phyloP scores from a whole-genome alignment of 2,888 invertebrate genomes.

The Hypselothyrea guttata region DNA sequence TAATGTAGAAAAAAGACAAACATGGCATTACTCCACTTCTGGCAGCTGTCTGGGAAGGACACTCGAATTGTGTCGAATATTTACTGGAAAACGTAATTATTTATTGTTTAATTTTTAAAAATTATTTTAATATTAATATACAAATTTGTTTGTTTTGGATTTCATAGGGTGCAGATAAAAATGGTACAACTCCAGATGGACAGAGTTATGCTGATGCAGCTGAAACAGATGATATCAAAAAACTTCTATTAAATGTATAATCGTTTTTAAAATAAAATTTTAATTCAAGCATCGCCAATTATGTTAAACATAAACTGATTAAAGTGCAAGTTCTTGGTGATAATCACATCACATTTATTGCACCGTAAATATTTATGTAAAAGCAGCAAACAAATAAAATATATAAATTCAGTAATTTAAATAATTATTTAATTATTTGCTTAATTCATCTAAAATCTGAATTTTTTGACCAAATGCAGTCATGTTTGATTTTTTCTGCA shows the following conservation, averaged over 20 bases:
- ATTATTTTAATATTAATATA: too few relatives aligned
- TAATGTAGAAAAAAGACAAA: slow-evolving; percentile 91
- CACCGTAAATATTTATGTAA: too few relatives aligned
- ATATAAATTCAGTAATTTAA: too few relatives aligned
- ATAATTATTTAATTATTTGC: too few relatives aligned
- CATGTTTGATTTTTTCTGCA: too few relatives aligned
- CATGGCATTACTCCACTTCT: slow-evolving; percentile 96
- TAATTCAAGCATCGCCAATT: slow-evolving; percentile 11
- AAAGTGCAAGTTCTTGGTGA: too few relatives aligned
- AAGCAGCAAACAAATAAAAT: too few relatives aligned
- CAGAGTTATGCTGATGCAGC: slow-evolving; percentile 93
- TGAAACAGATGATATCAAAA: slow-evolving; percentile 95
- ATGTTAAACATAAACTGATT: too few relatives aligned
- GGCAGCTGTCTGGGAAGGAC: slow-evolving; percentile 98
- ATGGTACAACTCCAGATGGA: slow-evolving; percentile 93
- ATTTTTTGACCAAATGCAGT: too few relatives aligned
- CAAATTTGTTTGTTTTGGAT: background rate
- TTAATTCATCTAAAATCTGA: too few relatives aligned
- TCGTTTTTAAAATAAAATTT: slow-evolving; percentile 23
- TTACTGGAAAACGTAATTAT: slow-evolving; percentile 90
- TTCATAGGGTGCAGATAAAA: slow-evolving; percentile 90
- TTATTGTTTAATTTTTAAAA: background rate
- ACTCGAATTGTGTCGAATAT: slow-evolving; percentile 94
- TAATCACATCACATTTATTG: too few relatives aligned
- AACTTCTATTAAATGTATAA: slow-evolving; percentile 83